Evolutionary conservation across 2,888 invertebrate species (phyloP), one percentile per base, ranked within the genome.

Genomic region (Melinopterus prodromus): DNA sequence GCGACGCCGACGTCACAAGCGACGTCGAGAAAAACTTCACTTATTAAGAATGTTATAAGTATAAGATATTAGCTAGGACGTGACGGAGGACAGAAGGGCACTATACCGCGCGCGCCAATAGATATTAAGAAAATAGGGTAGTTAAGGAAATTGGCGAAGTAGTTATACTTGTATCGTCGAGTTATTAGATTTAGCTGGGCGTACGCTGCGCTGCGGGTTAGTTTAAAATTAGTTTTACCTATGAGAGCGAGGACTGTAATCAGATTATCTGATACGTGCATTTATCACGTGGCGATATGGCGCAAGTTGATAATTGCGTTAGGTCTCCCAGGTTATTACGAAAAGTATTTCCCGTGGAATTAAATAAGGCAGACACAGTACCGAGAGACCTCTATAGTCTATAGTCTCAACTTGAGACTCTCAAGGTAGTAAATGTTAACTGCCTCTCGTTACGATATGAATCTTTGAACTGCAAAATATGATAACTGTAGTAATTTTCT

Each of bases 141-240:
- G 87, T 87, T 88, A 87, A 86, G 87, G 85, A 87, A 88, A 88
- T 87, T 87, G 88, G 86, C 85, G 86, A 87, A 88, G 87, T 87
- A 87, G 86, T 85, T 86, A 85, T 85, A 86, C 85, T 87, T 87
- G 86, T 86, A 86, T 86, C 86, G 86, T 82, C 85, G 84, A 86
- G 85, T 87, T 87, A 88, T 88, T 88, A 88, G 86, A 86, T 87
- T 86, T 85, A 83, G 85, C 85, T 84, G 81, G 83, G 84, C 83
- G 82, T 83, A 80, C 82, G 84, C 83, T 83, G 83, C 82, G 82
- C 78, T 81, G 82, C 77, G 79, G 79, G 71, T 53, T 70, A n/a
- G 53, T 74, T 74, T 74, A 74, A 74, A 74, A 74, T 74, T 74
- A 74, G 26, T 74, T 74, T 36, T 53, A 53, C 53, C 53, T 53